A percentile compares a stretch with the other conserved stretches of the same genome.
These are phyloP conservation scores for Diploptera punctata DNA, from an alignment of 2,888 invertebrate genomes.

Conservation along the genomic window DNA sequence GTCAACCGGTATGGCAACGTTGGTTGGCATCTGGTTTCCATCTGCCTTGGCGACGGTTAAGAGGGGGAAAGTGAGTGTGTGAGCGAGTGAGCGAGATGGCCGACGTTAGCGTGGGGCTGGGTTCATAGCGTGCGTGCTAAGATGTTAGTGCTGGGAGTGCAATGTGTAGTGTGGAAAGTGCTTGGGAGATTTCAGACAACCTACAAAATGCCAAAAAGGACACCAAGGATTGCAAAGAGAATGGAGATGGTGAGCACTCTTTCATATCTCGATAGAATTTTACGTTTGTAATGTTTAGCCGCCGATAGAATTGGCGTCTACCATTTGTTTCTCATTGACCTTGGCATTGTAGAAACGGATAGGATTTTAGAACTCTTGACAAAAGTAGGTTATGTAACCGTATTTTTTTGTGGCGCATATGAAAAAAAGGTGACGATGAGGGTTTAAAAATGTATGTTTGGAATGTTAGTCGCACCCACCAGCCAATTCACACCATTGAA, in stretches of 20 bases:
- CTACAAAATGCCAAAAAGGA: constrained; percentile 36
- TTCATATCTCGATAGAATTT: too few relatives aligned
- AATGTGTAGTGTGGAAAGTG: constrained; percentile 37
- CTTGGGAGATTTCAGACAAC: constrained; percentile 39
- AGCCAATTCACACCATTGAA: too few relatives aligned
- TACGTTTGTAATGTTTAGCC: too few relatives aligned
- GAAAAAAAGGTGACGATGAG: too few relatives aligned
- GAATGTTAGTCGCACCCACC: too few relatives aligned
- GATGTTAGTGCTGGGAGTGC: constrained; percentile 7
- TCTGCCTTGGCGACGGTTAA: constrained; percentile 32
- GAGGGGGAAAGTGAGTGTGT: constrained; percentile 16
- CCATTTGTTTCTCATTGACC: background rate
- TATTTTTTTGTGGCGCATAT: background rate
- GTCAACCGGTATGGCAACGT: constrained; percentile 34
- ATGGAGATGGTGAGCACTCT: background rate
- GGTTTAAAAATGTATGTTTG: too few relatives aligned
- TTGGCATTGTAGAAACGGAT: constrained; percentile 1
- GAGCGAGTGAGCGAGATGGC: background rate
- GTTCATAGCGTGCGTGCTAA: background rate
- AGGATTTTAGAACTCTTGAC: background rate
- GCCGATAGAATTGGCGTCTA: background rate
- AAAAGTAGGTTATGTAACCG: background rate
- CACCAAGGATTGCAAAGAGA: constrained; percentile 19
- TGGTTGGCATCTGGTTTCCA: constrained; percentile 41
- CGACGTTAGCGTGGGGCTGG: constrained; percentile 29